Base-by-base conservation (phyloP, 2,888 invertebrate species). In the Busseola fusca region DNA sequence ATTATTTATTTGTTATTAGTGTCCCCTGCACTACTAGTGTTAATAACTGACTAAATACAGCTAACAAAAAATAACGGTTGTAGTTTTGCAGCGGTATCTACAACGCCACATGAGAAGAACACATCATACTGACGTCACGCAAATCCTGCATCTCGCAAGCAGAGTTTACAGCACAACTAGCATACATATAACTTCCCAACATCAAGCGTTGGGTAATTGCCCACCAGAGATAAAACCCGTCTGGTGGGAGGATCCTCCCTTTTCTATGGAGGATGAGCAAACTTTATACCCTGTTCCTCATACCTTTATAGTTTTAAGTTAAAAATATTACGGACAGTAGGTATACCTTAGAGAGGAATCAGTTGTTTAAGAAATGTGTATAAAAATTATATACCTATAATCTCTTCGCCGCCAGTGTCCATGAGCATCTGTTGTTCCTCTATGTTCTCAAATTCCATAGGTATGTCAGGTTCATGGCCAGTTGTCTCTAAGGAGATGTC, bases 351-450 rank as follows among this genome's bases (percentile, higher is more conserved):
- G 9, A 21, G 14, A 45, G 21, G 21, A 1, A 27, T 62, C 27
- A 16, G 10, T 30, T 30, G 45, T 21, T n/a, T 48, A 1, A 27
- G 21, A 27, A 27, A n/a, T 48, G 6, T n/a, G 30, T 3, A 3
- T 48, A n/a, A 6, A 62, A n/a, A n/a, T n/a, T 0, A 62, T 86
- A 42, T 91, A 95, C 95, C 93, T 86, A 95, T 94, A 67, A 95
- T 93, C 90, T 95, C 95, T 87, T 95, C 94, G 85, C 83, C 88
- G n/a, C 89, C 93, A 21, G 94, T 90, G 50, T 94, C 95, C 93
- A 95, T 93, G 0, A 95, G 87, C 74, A 93, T 91, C 42, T 91
- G 89, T 63, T 93, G 92, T 65, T 94, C 94, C 65, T 93, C 91
- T 73, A 91, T 91, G 30, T 91, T 89, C 57, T 93, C 93, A 89